Evolutionary conservation across 2,888 invertebrate species (phyloP).

Genomic region (Drosophila vallismaia): DNA sequence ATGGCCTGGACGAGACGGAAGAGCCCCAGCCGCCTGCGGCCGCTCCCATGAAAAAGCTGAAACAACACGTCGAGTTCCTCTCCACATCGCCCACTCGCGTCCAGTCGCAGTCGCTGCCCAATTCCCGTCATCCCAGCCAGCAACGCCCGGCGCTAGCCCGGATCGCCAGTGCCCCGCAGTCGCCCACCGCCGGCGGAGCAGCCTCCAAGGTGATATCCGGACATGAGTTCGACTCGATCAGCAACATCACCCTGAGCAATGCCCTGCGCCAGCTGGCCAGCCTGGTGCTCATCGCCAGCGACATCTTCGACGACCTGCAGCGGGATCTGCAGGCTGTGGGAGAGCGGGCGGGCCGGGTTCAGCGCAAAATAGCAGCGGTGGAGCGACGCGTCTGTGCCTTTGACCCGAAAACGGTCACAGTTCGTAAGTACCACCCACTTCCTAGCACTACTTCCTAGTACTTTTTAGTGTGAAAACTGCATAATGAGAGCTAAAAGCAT

Average conservation of each 20-base stretch:
- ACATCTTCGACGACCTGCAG: slow-evolving; percentile 93
- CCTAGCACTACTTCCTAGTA: neutral
- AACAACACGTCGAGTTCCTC: slow-evolving; percentile 81
- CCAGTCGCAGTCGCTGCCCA: slow-evolving; percentile 66
- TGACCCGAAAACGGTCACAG: slow-evolving; percentile 95
- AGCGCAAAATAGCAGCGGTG: slow-evolving; percentile 88
- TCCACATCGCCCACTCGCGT: slow-evolving; percentile 64
- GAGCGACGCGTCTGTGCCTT: slow-evolving; percentile 89
- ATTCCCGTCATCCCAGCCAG: slow-evolving; percentile 66
- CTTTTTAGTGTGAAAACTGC: neutral
- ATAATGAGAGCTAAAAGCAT: neutral
- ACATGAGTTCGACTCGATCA: slow-evolving; percentile 93
- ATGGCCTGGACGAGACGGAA: slow-evolving; percentile 61
- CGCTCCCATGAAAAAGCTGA: slow-evolving; percentile 79
- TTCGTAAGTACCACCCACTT: slow-evolving; percentile 90
- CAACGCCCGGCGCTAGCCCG: slow-evolving; percentile 52
- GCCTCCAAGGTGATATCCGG: slow-evolving; percentile 85
- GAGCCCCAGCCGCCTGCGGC: slow-evolving; percentile 62
- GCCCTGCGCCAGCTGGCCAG: slow-evolving; percentile 94
- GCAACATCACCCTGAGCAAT: slow-evolving; percentile 93
- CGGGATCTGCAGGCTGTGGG: slow-evolving; percentile 90
- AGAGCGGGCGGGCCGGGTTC: slow-evolving; percentile 89
- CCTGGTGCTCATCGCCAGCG: slow-evolving; percentile 91
- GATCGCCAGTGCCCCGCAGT: slow-evolving; percentile 67
- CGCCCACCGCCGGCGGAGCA: slow-evolving; percentile 64